Conservation (phyloP, 1,140 invertebrate species). For the Diploscapter pachys region DNA sequence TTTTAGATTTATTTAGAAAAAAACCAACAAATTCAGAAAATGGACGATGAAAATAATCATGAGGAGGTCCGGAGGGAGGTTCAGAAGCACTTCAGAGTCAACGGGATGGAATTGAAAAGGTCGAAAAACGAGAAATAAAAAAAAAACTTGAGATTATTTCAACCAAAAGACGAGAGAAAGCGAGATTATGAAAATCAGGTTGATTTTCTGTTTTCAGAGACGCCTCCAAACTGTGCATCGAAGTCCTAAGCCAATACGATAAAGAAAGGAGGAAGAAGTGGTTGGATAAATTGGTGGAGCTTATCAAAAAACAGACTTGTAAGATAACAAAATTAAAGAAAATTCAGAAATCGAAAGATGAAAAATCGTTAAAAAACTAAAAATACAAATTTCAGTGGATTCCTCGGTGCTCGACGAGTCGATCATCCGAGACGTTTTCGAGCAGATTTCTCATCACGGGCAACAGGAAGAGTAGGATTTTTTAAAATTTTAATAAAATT, state of each 20-base stretch:
- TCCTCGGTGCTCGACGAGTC: conserved; percentile 11
- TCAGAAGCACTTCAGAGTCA: too few relatives aligned
- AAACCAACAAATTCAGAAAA: too few relatives aligned
- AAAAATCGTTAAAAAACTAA: neutral
- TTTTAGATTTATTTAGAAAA: too few relatives aligned
- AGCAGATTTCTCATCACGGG: conserved; percentile 9
- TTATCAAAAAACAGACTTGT: conserved; percentile 29
- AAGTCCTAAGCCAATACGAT: conserved; percentile 18
- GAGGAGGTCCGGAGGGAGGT: too few relatives aligned
- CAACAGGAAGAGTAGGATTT: conserved; percentile 28
- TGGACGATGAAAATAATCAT: too few relatives aligned
- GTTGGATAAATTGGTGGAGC: conserved; percentile 20
- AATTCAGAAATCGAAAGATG: neutral
- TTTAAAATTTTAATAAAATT: conserved; percentile 5
- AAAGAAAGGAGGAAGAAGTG: conserved; percentile 28
- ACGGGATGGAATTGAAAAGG: too few relatives aligned
- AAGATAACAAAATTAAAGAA: conserved; percentile 7
- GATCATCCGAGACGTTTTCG: conserved; percentile 15
- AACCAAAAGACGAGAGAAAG: too few relatives aligned
- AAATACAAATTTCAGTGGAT: conserved; percentile 16
- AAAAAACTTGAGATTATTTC: too few relatives aligned
- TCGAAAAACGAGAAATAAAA: too few relatives aligned
- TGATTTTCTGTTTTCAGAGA: conserved; percentile 21
- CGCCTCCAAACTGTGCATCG: conserved; percentile 27
- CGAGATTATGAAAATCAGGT: too few relatives aligned